Conservation (phyloP, 2,113 vertebrate species). For the Peucedramus taeniatus region DNA sequence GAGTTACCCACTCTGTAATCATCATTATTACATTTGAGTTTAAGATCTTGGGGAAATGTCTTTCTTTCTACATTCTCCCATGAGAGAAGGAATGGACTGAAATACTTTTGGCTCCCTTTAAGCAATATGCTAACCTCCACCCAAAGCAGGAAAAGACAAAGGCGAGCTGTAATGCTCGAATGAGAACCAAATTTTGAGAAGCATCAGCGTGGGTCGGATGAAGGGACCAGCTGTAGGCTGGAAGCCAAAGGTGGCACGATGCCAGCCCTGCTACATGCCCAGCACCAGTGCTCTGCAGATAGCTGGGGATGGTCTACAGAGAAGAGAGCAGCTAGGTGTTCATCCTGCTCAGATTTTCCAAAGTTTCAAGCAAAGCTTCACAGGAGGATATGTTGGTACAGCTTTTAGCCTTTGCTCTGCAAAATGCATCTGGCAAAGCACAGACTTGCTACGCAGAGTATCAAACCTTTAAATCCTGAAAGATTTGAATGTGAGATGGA, state of each 20-base stretch:
- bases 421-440: not conserved
- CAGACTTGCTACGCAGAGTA: not conserved
- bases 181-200: not conserved
- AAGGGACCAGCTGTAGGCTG: not conserved
- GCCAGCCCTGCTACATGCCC: not conserved
- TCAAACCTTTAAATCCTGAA: not conserved
- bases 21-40: not conserved
- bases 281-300: not conserved
- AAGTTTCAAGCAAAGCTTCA: not conserved
- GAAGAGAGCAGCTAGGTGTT: not conserved
- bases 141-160: not conserved
- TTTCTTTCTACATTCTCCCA: not conserved
- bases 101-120: not conserved
- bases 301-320: not conserved
- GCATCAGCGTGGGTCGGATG: not conserved
- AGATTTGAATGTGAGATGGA: not conserved
- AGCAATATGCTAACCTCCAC: not conserved
- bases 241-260: not conserved
- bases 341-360: not conserved
- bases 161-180: not conserved
- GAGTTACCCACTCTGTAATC: not conserved
- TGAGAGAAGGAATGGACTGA: not conserved
- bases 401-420: not conserved
- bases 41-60: not conserved
- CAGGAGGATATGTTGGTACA: not conserved